Evolutionary conservation across 2,113 vertebrate species (phyloP).

Genomic region (Coracopsis vasa): DNA sequence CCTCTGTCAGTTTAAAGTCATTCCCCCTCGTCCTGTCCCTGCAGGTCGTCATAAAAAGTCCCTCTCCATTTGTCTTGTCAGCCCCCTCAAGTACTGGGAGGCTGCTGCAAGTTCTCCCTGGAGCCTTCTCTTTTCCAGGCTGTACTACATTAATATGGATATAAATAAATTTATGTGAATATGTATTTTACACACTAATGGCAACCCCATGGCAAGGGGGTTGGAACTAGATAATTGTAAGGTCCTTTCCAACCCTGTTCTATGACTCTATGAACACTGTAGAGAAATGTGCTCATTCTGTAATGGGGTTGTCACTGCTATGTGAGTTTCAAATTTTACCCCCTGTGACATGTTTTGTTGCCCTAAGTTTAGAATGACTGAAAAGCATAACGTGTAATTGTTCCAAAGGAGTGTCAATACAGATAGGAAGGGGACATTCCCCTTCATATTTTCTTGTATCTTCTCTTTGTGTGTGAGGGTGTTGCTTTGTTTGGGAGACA

Average conservation of each 20-base stretch:
- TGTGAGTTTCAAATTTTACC: not conserved
- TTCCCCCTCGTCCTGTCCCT: not conserved
- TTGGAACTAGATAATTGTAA: not conserved
- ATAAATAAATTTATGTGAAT: not conserved
- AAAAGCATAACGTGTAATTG: not conserved
- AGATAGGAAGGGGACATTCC: not conserved
- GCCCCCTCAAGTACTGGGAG: not conserved
- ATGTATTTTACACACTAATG: not conserved
- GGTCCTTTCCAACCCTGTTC: not conserved
- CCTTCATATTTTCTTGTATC: not conserved
- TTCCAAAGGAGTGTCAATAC: not conserved
- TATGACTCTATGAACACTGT: not conserved
- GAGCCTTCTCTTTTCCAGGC: not conserved
- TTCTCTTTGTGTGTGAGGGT: not conserved
- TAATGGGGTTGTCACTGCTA: not conserved
- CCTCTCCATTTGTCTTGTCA: not conserved
- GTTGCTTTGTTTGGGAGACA: not conserved
- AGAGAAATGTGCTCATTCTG: not conserved
- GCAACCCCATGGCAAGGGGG: not conserved
- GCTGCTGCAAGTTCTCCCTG: not conserved
- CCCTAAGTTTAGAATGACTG: not conserved
- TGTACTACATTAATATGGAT: not conserved
- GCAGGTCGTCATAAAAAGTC: not conserved
- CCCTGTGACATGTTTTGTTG: not conserved
- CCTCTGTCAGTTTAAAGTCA: not conserved